phyloP scores from a whole-genome alignment of 1,140 invertebrate species.

The Sarcophaga peregrina region DNA sequence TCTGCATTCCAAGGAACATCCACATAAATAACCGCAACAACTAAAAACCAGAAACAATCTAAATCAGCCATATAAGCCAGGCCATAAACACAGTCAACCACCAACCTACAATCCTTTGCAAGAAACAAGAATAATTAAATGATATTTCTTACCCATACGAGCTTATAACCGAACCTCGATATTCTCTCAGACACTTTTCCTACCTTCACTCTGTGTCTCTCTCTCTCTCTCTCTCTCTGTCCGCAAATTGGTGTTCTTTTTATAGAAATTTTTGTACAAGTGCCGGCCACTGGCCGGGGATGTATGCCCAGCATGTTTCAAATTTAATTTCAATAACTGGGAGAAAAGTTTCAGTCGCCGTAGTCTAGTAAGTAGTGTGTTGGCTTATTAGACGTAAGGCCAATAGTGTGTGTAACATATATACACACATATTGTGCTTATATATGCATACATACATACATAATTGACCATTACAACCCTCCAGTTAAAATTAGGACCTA shows the following conservation, averaged over 20 bases:
- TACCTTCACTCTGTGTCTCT: not conserved
- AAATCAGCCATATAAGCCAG: constrained; percentile 3
- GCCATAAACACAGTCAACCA: not conserved
- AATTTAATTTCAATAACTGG: no score
- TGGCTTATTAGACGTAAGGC: no score
- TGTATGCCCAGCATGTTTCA: no score
- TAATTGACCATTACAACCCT: no score
- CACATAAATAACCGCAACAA: constrained; percentile 15
- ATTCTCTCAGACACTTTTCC: not conserved
- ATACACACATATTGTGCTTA: no score
- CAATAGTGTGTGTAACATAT: no score
- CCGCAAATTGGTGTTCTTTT: not conserved
- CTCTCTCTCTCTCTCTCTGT: not conserved
- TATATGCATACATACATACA: no score
- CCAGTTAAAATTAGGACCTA: no score
- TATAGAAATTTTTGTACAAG: not conserved
- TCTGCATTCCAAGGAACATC: constrained; percentile 34
- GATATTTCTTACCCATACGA: not conserved
- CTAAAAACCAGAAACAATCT: not conserved
- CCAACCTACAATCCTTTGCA: not conserved
- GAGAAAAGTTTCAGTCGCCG: no score
- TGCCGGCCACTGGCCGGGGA: not conserved
- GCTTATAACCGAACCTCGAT: not conserved
- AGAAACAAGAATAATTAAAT: not conserved
- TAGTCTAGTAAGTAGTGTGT: no score